Conservation (phyloP, 2,888 invertebrate genomes). For the Spodoptera exigua region DNA sequence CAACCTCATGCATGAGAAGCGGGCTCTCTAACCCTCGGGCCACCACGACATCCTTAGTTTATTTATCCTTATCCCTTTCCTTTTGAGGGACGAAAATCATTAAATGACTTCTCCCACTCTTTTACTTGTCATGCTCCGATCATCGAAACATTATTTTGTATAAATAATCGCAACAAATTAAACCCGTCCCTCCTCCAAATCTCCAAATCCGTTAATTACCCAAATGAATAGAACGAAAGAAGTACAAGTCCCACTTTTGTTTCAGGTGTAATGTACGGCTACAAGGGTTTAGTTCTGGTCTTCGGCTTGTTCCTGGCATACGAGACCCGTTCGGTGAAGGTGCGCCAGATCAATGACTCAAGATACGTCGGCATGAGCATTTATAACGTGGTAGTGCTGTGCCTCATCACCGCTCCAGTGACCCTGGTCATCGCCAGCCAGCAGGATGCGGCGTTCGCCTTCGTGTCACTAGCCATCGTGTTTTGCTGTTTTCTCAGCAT, state of each 20-base stretch:
- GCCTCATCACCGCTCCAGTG: constrained; percentile 99
- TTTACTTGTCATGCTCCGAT: too few relatives aligned
- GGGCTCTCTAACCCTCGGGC: too few relatives aligned
- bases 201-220: too few relatives aligned
- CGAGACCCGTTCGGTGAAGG: constrained; percentile 99
- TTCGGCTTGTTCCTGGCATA: constrained; percentile 99
- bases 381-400: constrained; percentile 99
- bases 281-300: constrained; percentile 98
- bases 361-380: constrained; percentile 99
- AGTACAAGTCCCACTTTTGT: constrained; percentile 37
- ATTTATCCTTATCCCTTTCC: too few relatives aligned
- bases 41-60: too few relatives aligned
- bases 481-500: constrained; percentile 99
- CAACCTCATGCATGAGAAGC: too few relatives aligned
- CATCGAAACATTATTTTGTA: too few relatives aligned
- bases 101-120: too few relatives aligned
- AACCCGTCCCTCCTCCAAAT: too few relatives aligned
- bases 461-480: constrained; percentile 98
- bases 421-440: constrained; percentile 99
- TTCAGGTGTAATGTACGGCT: constrained; percentile 97
- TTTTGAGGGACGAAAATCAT: too few relatives aligned
- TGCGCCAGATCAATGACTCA: constrained; percentile 99
- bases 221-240: too few relatives aligned
- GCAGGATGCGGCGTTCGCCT: constrained; percentile 99
- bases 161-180: too few relatives aligned